These are phyloP conservation scores for Oplegnathus fasciatus DNA, from an alignment of 2,113 vertebrate species.

Conservation along the genomic window DNA sequence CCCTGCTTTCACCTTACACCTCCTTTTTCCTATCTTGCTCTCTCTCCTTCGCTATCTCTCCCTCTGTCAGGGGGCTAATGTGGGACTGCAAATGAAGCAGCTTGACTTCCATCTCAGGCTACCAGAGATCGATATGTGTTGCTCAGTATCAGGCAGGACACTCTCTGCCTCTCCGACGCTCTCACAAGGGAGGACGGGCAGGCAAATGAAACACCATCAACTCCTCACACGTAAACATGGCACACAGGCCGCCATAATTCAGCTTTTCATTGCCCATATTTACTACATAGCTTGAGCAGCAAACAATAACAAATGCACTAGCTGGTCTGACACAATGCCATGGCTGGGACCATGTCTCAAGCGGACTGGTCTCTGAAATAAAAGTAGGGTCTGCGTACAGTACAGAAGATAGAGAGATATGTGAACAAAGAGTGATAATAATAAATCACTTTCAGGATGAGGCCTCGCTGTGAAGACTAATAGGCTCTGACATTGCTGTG, in stretches of 20 bases:
- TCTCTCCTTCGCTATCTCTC: conserved; percentile 41
- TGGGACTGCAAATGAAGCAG: conserved; percentile 80
- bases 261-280: conserved; percentile 73
- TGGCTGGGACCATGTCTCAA: conserved; percentile 55
- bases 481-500: conserved; percentile 50
- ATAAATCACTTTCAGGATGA: conserved; percentile 62
- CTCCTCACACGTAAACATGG: conserved; percentile 62
- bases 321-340: conserved; percentile 57
- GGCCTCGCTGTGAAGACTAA: conserved; percentile 52
- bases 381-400: conserved; percentile 39
- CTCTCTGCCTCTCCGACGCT: conserved; percentile 53
- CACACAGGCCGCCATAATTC: conserved; percentile 63
- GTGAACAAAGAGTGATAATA: conserved; percentile 61
- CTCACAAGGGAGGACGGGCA: conserved; percentile 53
- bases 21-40: conserved; percentile 40
- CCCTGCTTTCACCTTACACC: conserved; percentile 49
- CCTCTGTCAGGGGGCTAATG: conserved; percentile 73
- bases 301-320: conserved; percentile 73
- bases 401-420: conserved; percentile 58
- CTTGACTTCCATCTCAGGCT: conserved; percentile 82
- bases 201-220: conserved; percentile 69
- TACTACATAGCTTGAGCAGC: conserved; percentile 68
- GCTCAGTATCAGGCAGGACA: conserved; percentile 77
- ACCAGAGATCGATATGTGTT: conserved; percentile 80
- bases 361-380: conserved; percentile 63